A percentile compares a stretch with the other conserved stretches of the same genome.
These are phyloP conservation scores for Anthopleura xanthogrammica DNA, from an alignment of 92 coral and sea anemone species.

Conservation along the genomic window DNA sequence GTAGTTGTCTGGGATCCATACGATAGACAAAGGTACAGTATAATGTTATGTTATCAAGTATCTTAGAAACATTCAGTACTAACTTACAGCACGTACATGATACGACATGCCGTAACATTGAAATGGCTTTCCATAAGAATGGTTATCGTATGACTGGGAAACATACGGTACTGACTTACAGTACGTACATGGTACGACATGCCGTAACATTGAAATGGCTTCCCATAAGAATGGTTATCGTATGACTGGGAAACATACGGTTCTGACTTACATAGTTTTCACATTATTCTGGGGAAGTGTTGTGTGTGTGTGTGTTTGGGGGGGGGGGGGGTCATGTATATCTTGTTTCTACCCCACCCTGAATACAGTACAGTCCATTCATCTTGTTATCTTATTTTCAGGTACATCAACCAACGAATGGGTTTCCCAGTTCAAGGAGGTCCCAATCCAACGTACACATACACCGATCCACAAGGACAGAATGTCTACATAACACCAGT, in stretches of 20 bases:
- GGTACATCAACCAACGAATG: conserved; percentile 69
- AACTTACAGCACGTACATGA: too few relatives aligned
- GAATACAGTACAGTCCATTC: neutral
- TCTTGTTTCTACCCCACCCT: neutral
- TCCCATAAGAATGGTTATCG: too few relatives aligned
- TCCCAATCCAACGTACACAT: conserved; percentile 72
- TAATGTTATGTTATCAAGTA: too few relatives aligned
- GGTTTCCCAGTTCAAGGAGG: conserved; percentile 43
- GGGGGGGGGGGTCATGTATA: neutral
- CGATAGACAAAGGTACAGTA: conserved; percentile 80
- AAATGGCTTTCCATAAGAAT: too few relatives aligned
- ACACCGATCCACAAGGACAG: conserved; percentile 83
- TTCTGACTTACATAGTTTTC: neutral
- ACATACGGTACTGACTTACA: too few relatives aligned
- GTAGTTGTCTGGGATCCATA: conserved; percentile 99
- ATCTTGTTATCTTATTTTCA: conserved; percentile 7
- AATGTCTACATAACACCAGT: conserved; percentile 88
- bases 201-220: too few relatives aligned
- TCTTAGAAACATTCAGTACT: too few relatives aligned
- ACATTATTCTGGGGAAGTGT: neutral
- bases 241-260: neutral
- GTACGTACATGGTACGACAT: too few relatives aligned
- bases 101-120: too few relatives aligned
- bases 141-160: too few relatives aligned
- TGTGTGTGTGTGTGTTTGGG: too few relatives aligned